A percentile compares a stretch with the other conserved stretches of the same genome.
phyloP scores from a whole-genome alignment of 2,113 vertebrate species.

The Phalacrocorax pelagicus region DNA sequence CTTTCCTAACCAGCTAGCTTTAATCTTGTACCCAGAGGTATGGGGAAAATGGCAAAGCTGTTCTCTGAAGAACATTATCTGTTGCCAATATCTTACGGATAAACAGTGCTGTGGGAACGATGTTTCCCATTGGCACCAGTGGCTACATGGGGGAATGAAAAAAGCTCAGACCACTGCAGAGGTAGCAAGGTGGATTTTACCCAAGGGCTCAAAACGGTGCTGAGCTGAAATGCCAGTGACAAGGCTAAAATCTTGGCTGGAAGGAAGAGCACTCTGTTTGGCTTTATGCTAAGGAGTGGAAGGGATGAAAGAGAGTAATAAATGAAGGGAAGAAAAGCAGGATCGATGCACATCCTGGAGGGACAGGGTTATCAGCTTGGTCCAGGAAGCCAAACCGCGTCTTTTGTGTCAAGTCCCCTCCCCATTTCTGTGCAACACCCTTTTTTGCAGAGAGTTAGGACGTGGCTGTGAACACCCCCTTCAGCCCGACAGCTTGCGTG shows the following conservation, averaged over 20 bases:
- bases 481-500: neutral
- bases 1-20: neutral
- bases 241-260: neutral
- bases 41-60: neutral
- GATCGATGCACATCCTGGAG: neutral
- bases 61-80: neutral
- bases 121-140: neutral
- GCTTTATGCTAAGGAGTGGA: neutral
- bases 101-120: neutral
- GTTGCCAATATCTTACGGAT: fast-evolving
- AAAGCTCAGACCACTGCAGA: neutral
- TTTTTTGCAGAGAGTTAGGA: neutral
- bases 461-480: fast-evolving
- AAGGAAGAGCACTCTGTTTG: neutral
- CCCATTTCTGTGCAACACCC: neutral
- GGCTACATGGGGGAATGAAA: neutral
- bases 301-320: neutral
- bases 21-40: neutral
- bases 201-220: neutral
- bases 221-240: neutral
- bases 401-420: neutral
- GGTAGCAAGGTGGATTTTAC: neutral
- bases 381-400: neutral
- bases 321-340: neutral
- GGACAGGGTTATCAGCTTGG: neutral